Evolutionary conservation across 2,888 invertebrate species (phyloP), one percentile per base, ranked within the genome.

Genomic region (Iphiclides podalirius): DNA sequence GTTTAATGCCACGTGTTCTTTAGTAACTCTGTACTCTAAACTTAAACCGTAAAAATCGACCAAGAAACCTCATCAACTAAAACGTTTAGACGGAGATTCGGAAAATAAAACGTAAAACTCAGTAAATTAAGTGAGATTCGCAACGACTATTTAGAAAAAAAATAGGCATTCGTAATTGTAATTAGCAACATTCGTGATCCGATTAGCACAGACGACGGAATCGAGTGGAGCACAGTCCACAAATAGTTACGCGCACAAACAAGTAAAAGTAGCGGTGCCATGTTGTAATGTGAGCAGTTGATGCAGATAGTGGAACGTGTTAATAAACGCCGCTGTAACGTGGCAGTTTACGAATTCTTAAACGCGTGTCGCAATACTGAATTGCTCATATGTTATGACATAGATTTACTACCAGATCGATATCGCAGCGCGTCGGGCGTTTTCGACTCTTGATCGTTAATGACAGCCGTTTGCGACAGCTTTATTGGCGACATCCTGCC

Each of bases 301-400:
- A 53, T 8, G n/a, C n/a, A 6, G 3, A 20, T 20, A 47, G 54
- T 62, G 44, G 53, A 58, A 52, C 57, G 50, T 47, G 54, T 53
- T 56, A 58, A 55, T 54, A 53, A 9, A 58, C 58, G 41, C 39
- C 41, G 39, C 39, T 39, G 48, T 34, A 46, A 47, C 52, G 35
- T 50, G 35, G 44, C 55, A 52, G 37, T 58, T 6, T 58, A 61
- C 59, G 49, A 55, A 58, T 57, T 57, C 54, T 52, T 52, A 55
- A 50, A 53, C 52, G 35, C 42, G 44, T 55, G 52, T 42, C 52
- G 59, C 57, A 61, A 62, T 58, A 61, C 57, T 53, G 56, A 58
- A 64, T 64, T 61, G 62, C 58, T 55, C 47, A 46, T 46, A 15
- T 35, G 37, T 40, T 54, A 51, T 55, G 53, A 58, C 47, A 53